Base-by-base conservation (phyloP, 2,888 invertebrate genomes). In the Cephus pulcher region DNA sequence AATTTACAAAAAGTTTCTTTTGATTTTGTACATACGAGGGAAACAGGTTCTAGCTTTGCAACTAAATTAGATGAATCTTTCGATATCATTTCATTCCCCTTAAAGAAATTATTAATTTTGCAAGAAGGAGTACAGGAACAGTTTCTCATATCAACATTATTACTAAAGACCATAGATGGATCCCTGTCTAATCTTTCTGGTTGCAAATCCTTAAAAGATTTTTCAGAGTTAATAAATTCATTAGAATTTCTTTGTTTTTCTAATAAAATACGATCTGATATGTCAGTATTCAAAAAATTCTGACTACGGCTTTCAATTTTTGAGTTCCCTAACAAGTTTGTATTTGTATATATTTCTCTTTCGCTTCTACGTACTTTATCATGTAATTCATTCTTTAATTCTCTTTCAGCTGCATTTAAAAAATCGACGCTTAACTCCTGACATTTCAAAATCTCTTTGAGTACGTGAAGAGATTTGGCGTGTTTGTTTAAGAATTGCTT, bases 391-490 rank as follows among this genome's bases (percentile, higher is more conserved):
- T 56, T 56, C 23, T 71, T 71, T 1, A 34, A 32, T 32, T 71
- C 34, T 34, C 71, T 71, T 34, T 71, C 71, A 34, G 71, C 71
- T 33, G 12, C 34, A 34, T 71, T 71, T 23, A 71, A 34, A 71
- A 71, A 34, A 6, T 71, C 71, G 4, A 71, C 33, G 33, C 34
- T 34, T 32, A 71, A 23, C 33, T 34, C 71, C 71, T 71, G 32
- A 34, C 34, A 71, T 32, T 34, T 71, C 33, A 71, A 34, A 32
- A 71, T 71, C 32, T 71, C 71, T 71, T 71, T 71, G 71, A 71
- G 71, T 9, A 71, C 32, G 12, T 71, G 71, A 32, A 71, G 71
- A 32, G 71, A 71, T 32, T 34, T 71, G 33, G 71, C 23, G 32
- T 71, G 71, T 12, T 34, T 71, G 33, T 71, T 71, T 12, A 34